These are phyloP conservation scores for Platyscapa corneri DNA, from an alignment of 1,140 invertebrate genomes.

Conservation along the genomic window DNA sequence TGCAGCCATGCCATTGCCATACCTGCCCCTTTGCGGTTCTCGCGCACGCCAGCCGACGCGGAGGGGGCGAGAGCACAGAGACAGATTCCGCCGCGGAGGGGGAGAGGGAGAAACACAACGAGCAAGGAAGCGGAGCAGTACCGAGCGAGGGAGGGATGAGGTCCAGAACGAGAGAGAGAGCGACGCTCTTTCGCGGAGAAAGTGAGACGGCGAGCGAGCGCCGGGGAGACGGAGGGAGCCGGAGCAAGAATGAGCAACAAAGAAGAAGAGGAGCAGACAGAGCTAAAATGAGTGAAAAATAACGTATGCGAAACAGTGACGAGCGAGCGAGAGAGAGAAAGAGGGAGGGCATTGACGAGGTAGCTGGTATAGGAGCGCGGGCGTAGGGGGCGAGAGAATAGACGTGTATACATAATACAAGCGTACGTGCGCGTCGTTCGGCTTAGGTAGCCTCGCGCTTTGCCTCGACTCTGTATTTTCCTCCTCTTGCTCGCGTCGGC, in stretches of 20 bases:
- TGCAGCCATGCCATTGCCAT: slow-evolving; percentile 41
- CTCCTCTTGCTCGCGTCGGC: slow-evolving; percentile 4
- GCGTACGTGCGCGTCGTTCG: slow-evolving; percentile 25
- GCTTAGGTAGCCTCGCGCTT: slow-evolving; percentile 27
- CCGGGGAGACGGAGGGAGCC: slow-evolving; percentile 16
- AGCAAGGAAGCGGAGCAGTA: neutral
- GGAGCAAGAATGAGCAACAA: slow-evolving; percentile 43
- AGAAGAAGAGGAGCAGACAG: neutral
- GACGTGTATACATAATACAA: slow-evolving; percentile 43
- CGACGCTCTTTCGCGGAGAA: neutral
- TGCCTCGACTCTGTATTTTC: slow-evolving; percentile 6
- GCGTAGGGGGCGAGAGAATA: neutral
- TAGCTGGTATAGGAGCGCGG: no score
- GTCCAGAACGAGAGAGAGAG: neutral
- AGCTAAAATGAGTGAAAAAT: neutral
- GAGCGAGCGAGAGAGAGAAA: neutral
- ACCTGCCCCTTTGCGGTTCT: slow-evolving; percentile 42
- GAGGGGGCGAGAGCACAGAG: neutral
- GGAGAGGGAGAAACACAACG: neutral
- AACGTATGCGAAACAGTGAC: no score
- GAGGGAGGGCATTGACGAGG: neutral
- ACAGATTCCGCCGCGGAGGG: neutral
- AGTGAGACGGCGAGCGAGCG: neutral
- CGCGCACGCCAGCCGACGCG: slow-evolving; percentile 23
- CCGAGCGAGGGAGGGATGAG: neutral